Conservation (phyloP, 2,888 invertebrate genomes). For the Mimas tiliae region DNA sequence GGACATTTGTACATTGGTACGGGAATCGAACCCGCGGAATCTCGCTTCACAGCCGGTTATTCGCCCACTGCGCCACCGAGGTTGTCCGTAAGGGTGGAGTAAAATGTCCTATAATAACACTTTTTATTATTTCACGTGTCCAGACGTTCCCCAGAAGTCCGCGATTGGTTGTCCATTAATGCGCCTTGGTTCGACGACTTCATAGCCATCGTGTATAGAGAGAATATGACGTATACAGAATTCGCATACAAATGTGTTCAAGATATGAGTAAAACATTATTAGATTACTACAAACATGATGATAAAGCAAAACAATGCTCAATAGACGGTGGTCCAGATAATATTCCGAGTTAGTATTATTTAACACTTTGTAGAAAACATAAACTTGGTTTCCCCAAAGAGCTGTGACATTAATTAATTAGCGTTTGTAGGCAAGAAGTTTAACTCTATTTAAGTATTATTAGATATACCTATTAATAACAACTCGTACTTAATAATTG, state of each 20-base stretch:
- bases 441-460: too few species aligned
- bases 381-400: not conserved
- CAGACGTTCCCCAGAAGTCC: constrained; percentile 84
- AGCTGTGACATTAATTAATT: too few species aligned
- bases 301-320: constrained; percentile 52
- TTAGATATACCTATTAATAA: too few species aligned
- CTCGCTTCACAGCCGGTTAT: too few species aligned
- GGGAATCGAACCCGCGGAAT: too few species aligned
- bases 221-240: constrained; percentile 75
- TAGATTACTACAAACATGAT: constrained; percentile 26
- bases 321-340: constrained; percentile 41
- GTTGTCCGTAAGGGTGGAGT: too few species aligned
- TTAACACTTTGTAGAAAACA: not conserved
- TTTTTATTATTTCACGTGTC: not conserved
- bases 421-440: too few species aligned
- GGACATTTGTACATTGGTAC: too few species aligned
- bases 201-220: constrained; percentile 86
- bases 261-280: constrained; percentile 40
- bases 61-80: too few species aligned
- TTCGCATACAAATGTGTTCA: constrained; percentile 41
- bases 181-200: constrained; percentile 88
- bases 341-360: constrained; percentile 20
- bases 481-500: too few species aligned
- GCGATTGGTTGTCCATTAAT: constrained; percentile 86
- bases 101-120: too few species aligned